A percentile compares a stretch with the other conserved stretches of the same genome.
Evolutionary conservation across 2,888 invertebrate genomes (phyloP).

Genomic region (Urechis unicinctus): DNA sequence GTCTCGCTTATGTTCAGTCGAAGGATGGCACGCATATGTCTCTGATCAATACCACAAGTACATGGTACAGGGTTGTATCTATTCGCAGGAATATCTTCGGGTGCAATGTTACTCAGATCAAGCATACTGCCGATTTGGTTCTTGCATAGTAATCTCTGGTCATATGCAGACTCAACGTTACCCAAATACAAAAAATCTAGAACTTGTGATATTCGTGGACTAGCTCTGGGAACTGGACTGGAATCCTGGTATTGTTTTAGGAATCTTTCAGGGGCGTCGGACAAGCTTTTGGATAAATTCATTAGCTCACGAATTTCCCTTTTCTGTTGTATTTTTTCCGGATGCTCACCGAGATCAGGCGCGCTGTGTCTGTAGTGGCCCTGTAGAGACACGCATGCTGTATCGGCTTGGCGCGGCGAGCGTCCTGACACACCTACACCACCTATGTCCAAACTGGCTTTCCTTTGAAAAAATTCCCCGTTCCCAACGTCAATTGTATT

Average conservation of each 20-base stretch:
- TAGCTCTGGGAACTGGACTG: too few species aligned
- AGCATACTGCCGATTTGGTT: constrained; percentile 51
- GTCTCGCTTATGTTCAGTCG: constrained; percentile 60
- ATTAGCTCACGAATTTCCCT: not conserved
- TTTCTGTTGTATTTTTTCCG: not conserved
- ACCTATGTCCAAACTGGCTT: not conserved
- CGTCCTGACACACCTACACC: too few species aligned
- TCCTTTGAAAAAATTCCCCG: not conserved
- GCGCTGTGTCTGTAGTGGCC: not conserved
- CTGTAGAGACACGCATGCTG: not conserved
- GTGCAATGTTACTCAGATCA: constrained; percentile 43
- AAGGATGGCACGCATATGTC: constrained; percentile 55
- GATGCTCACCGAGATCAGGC: not conserved
- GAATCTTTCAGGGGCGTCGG: not conserved
- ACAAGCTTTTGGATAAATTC: not conserved
- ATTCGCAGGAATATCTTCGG: constrained; percentile 23
- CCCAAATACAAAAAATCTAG: constrained; percentile 48
- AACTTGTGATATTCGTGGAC: constrained; percentile 7
- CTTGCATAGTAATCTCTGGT: constrained; percentile 50
- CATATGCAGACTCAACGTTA: constrained; percentile 49
- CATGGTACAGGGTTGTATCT: constrained; percentile 32
- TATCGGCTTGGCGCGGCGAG: too few species aligned
- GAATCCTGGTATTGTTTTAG: not conserved
- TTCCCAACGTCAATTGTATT: not conserved
- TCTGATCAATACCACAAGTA: constrained; percentile 27